These are phyloP conservation scores for Drosophila acutilabella DNA, from an alignment of 2,888 invertebrate species.

Conservation along the genomic window DNA sequence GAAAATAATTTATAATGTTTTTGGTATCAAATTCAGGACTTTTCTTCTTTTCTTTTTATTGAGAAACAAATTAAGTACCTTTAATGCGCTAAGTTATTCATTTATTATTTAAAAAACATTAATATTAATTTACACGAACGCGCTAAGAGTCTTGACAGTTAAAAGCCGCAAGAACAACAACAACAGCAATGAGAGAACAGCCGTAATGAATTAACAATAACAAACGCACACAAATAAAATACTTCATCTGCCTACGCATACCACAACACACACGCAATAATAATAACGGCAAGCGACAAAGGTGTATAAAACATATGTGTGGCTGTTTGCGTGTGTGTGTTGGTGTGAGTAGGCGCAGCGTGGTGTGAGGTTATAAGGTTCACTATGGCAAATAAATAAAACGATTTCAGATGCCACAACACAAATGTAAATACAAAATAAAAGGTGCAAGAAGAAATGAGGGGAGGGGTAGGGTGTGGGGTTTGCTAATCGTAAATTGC, in stretches of 20 bases:
- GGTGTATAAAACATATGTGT: conserved; percentile 63
- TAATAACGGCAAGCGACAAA: conserved; percentile 56
- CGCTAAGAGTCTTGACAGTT: conserved; percentile 61
- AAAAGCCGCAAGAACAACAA: conserved; percentile 59
- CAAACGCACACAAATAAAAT: conserved; percentile 38
- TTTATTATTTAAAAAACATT: conserved; percentile 59
- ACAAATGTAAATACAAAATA: conserved; percentile 63
- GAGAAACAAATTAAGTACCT: conserved; percentile 20
- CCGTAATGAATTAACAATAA: conserved; percentile 50
- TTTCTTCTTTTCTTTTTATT: no score
- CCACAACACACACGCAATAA: conserved; percentile 35
- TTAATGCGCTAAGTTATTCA: conserved; percentile 53
- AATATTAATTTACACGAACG: conserved; percentile 63
- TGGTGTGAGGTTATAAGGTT: conserved; percentile 7
- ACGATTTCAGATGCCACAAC: conserved; percentile 63
- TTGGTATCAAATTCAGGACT: no score
- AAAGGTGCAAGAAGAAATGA: conserved; percentile 45
- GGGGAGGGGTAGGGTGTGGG: not conserved
- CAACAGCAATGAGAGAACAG: conserved; percentile 45
- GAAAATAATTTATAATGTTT: no score
- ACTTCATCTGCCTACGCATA: not conserved
- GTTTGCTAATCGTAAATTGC: conserved; percentile 70
- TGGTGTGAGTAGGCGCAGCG: not conserved
- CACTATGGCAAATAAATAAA: conserved; percentile 71
- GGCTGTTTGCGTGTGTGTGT: not conserved